A percentile compares a stretch with the other conserved stretches of the same genome.
Evolutionary conservation across 2,113 vertebrate genomes (phyloP).

Genomic region (Hippocampus zosterae): DNA sequence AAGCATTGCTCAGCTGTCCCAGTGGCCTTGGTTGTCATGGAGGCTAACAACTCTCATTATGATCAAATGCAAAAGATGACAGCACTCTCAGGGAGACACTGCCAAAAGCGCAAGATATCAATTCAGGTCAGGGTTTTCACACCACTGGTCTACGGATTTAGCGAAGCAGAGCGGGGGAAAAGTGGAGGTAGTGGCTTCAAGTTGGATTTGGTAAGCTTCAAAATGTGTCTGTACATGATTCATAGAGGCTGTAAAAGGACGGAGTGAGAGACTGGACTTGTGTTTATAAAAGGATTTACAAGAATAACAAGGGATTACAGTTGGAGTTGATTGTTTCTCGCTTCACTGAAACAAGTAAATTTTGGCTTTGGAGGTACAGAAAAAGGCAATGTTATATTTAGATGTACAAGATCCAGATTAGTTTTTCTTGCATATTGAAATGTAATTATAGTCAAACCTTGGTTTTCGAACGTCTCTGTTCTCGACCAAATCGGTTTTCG

Average conservation of each 20-base stretch:
- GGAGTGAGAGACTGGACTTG: neutral
- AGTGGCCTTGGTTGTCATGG: constrained; percentile 62
- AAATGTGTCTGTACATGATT: constrained; percentile 34
- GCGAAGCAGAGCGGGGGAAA: constrained; percentile 4
- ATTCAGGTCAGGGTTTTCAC: constrained; percentile 53
- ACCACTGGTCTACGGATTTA: constrained; percentile 33
- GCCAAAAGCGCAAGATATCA: constrained; percentile 49
- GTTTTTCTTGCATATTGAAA: neutral
- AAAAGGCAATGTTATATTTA: neutral
- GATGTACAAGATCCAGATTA: neutral
- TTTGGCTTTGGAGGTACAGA: neutral
- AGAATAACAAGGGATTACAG: constrained; percentile 3
- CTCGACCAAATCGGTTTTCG: too few relatives aligned
- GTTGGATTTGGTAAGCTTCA: constrained; percentile 27
- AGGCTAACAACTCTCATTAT: constrained; percentile 63
- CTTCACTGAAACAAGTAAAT: constrained; percentile 4
- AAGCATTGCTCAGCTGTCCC: constrained; percentile 39
- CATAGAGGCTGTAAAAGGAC: constrained; percentile 17
- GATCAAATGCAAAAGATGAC: constrained; percentile 56
- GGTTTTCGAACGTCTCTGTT: too few relatives aligned
- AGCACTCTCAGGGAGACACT: constrained; percentile 36
- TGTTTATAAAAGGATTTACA: constrained; percentile 9
- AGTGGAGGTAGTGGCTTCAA: constrained; percentile 26
- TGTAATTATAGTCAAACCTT: too few relatives aligned
- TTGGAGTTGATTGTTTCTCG: neutral